Percentiles rank a stretch among this genome's conserved stretches.
These are phyloP conservation scores for Furnarius figulus DNA, from an alignment of 2,113 vertebrate species.

Conservation along the genomic window DNA sequence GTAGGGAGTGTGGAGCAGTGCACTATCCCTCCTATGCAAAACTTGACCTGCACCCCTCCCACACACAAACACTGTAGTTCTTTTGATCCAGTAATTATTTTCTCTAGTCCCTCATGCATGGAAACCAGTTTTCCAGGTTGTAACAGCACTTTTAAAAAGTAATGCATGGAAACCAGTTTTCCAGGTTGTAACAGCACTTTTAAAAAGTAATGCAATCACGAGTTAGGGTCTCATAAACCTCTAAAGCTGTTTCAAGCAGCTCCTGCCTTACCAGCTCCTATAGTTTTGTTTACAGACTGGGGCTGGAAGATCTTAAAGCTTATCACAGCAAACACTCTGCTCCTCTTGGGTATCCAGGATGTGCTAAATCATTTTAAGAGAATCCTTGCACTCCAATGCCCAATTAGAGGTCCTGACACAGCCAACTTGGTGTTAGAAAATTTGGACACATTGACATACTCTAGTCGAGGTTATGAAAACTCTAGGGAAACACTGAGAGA, in stretches of 20 bases:
- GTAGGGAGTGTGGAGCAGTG: not conserved
- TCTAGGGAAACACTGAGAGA: not conserved
- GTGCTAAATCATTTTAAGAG: not conserved
- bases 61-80: not conserved
- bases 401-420: not conserved
- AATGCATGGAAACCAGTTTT: not conserved
- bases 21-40: rapidly evolving
- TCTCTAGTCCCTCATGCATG: not conserved
- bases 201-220: not conserved
- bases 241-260: not conserved
- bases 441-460: not conserved
- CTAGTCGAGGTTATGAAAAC: not conserved
- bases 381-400: not conserved
- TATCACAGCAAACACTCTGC: not conserved
- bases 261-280: not conserved
- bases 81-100: not conserved
- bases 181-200: not conserved
- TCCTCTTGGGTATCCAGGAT: not conserved
- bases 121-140: not conserved
- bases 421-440: not conserved
- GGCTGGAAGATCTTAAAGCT: not conserved
- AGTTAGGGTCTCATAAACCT: not conserved
- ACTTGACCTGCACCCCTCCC: not conserved
- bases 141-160: not conserved
- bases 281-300: not conserved